Evolutionary conservation across 2,888 invertebrate species (phyloP), one percentile per base, ranked within the genome.

Genomic region (Cremastobaeus sp.): DNA sequence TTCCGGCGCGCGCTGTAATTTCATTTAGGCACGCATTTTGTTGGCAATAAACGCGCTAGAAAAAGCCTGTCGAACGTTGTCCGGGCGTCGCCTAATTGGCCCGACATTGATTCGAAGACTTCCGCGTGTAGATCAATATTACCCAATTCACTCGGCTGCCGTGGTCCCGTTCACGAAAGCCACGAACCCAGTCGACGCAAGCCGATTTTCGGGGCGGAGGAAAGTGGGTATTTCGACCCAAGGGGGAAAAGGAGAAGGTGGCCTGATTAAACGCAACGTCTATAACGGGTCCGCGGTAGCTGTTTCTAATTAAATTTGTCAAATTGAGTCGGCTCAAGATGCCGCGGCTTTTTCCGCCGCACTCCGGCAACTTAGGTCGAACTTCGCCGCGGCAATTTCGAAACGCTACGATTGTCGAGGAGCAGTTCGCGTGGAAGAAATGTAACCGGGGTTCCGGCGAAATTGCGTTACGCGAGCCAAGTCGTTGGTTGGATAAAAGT

Each of bases 1-100:
- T 84, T 85, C 84, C 83, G 81, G 81, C 48, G 17, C 3, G 20
- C 15, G 30, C 32, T 32, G 41, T 50, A 21, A 39, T 41, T 41
- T 47, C 55, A 39, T 55, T 48, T 55, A 62, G 39, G 48, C 48
- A 28, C 62, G 54, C 55, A 54, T 70, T 45, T 54, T 18, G 43
- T 66, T 28, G n/a, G 28, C 21, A 32, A 43, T 32, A 43, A 57
- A 18, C 41, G 35, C 17, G 17, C 15, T 9, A 28, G 45, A 45
- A 45, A 45, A 45, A 1, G 45, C 32, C 17, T 28, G 17, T 30
- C 32, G 17, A 47, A 47, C 17, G 32, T 45, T 45, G 15, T 28
- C 9, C 15, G 28, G 25, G 45, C 28, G 6, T 9, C 25, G 11
- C 41, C 3, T 43, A 39, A 18, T 32, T 30, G 34, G n/a, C 47